Evolutionary conservation across 1,140 invertebrate genomes (phyloP).

Genomic region (Drosophila nikananu): DNA sequence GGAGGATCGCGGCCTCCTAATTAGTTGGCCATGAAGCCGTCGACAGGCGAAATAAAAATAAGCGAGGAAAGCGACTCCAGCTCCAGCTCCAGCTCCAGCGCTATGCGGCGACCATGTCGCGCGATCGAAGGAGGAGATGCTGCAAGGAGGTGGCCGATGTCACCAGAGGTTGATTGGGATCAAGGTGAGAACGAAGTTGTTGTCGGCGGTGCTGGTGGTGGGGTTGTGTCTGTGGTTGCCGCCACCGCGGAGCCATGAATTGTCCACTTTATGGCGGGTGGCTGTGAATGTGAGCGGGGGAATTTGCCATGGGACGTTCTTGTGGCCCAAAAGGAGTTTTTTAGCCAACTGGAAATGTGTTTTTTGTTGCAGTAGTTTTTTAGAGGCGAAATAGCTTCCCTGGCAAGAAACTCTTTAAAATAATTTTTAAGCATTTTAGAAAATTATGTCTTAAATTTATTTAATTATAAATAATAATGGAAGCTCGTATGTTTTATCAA

Average conservation of each 20-base stretch:
- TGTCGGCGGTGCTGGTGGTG: constrained; percentile 24
- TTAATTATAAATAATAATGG: not conserved
- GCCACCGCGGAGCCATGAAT: constrained; percentile 71
- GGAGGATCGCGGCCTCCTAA: constrained; percentile 51
- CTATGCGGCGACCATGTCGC: constrained; percentile 63
- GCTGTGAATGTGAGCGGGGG: constrained; percentile 46
- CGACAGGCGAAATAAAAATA: constrained; percentile 24
- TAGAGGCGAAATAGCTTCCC: not conserved
- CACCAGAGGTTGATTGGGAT: constrained; percentile 83
- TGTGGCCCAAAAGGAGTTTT: not conserved
- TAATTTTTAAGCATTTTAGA: not conserved
- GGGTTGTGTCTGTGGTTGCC: constrained; percentile 30
- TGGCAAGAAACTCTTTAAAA: too few species aligned
- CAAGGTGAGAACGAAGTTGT: constrained; percentile 80
- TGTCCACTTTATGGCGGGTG: constrained; percentile 69
- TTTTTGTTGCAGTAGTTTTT: too few species aligned
- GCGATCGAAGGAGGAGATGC: constrained; percentile 18
- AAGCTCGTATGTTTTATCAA: not conserved
- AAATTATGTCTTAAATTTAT: not conserved
- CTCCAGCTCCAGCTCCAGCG: too few species aligned
- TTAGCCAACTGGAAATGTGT: not conserved
- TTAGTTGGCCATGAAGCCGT: constrained; percentile 64
- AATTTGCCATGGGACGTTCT: constrained; percentile 36
- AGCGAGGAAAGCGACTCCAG: constrained; percentile 5
- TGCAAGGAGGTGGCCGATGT: constrained; percentile 47